Percentiles rank a stretch among this genome's conserved stretches.
Evolutionary conservation across 2,797 vertebrate genomes (phyloP).

Genomic region (Thalassophryne amazonica): DNA sequence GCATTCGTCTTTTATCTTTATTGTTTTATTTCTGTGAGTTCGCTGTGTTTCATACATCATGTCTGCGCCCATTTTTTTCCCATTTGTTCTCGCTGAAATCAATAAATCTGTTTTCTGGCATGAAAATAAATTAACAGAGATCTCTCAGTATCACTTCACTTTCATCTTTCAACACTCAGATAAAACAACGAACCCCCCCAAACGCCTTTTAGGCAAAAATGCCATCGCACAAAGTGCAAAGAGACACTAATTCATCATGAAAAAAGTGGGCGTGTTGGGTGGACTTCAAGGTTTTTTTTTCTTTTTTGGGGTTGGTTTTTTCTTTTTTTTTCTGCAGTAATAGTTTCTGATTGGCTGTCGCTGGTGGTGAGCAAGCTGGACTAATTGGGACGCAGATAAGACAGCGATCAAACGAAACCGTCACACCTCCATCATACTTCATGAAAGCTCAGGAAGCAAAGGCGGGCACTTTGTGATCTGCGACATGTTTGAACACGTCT

Average conservation of each 20-base stretch:
- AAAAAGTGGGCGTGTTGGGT: conserved; percentile 3
- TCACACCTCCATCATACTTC: conserved; percentile 56
- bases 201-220: conserved; percentile 23
- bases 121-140: too few species aligned
- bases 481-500: conserved; percentile 14
- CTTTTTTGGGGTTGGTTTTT: too few species aligned
- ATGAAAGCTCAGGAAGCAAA: conserved; percentile 57
- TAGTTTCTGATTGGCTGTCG: conserved; percentile 9
- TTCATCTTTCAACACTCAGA: conserved; percentile 22
- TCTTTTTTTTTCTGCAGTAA: too few species aligned
- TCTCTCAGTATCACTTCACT: conserved; percentile 9
- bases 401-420: conserved; percentile 56
- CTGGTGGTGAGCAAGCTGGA: conserved; percentile 41
- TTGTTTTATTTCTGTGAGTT: too few species aligned
- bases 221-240: conserved; percentile 16
- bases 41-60: too few species aligned
- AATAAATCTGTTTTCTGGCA: too few species aligned
- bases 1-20: too few species aligned
- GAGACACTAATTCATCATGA: conserved; percentile 28
- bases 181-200: conserved; percentile 8
- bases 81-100: too few species aligned
- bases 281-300: conserved; percentile 42
- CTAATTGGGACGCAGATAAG: conserved; percentile 58
- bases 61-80: too few species aligned
- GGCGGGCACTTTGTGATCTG: conserved; percentile 46